Evolutionary conservation across 2,888 invertebrate genomes (phyloP).

Genomic region (Thera britannica): DNA sequence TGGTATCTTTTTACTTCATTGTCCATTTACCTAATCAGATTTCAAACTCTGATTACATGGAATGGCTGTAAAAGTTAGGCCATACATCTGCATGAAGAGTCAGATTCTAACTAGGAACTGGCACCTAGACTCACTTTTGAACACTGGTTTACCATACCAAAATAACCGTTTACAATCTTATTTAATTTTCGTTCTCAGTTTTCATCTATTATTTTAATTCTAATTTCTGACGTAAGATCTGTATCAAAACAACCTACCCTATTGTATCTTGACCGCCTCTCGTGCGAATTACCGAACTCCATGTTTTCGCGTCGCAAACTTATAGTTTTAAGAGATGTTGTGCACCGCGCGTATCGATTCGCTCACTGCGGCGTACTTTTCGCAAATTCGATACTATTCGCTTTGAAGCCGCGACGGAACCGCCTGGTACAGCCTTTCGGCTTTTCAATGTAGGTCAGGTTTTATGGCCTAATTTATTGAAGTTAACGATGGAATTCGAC

Average conservation of each 20-base stretch:
- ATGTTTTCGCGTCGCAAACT: constrained; percentile 46
- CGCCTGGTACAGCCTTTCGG: constrained; percentile 53
- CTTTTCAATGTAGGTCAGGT: constrained; percentile 67
- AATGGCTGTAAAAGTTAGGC: too few species aligned
- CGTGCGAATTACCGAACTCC: constrained; percentile 84
- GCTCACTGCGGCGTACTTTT: constrained; percentile 53
- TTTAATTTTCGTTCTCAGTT: neutral
- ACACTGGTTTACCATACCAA: too few species aligned
- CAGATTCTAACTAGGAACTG: too few species aligned
- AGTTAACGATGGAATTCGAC: constrained; percentile 14
- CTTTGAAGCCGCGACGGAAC: constrained; percentile 46
- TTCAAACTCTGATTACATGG: too few species aligned
- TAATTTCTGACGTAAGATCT: neutral
- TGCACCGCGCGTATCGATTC: constrained; percentile 59
- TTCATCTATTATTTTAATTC: neutral
- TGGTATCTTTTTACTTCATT: too few species aligned
- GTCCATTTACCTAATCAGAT: too few species aligned
- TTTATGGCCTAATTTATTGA: constrained; percentile 48
- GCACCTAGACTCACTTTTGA: too few species aligned
- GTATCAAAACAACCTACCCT: constrained; percentile 67
- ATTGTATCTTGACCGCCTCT: constrained; percentile 85
- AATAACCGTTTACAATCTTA: too few species aligned
- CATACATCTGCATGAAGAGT: too few species aligned
- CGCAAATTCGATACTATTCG: constrained; percentile 42
- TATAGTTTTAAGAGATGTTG: constrained; percentile 1